These are phyloP conservation scores for Podotricha telesiphe DNA, from an alignment of 2,888 invertebrate genomes.

Conservation along the genomic window DNA sequence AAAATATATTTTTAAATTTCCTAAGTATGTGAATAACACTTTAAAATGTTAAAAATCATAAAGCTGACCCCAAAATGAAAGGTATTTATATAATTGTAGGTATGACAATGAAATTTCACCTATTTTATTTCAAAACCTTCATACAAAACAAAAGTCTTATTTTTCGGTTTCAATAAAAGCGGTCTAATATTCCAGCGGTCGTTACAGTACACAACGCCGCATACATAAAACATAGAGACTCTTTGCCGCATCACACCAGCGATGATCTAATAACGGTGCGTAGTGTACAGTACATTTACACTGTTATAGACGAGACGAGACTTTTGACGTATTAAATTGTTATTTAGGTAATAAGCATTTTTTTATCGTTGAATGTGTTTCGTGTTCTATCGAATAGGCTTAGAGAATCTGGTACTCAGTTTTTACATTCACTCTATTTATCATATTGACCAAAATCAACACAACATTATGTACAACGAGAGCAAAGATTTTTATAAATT, in stretches of 20 bases:
- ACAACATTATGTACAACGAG: no score
- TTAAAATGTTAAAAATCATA: no score
- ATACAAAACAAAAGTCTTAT: conserved; percentile 40
- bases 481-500: no score
- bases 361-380: no score
- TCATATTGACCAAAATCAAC: no score
- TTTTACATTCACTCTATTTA: no score
- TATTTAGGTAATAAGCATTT: neutral
- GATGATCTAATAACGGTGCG: conserved; percentile 78
- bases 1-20: no score
- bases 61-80: no score
- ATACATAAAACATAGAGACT: conserved; percentile 74
- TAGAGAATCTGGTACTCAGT: no score
- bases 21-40: no score
- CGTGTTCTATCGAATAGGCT: no score
- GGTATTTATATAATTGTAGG: no score
- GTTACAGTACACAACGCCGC: conserved; percentile 52
- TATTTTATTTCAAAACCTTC: conserved; percentile 34
- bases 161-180: conserved; percentile 43
- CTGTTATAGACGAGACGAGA: conserved; percentile 46
- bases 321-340: neutral
- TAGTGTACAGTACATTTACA: conserved; percentile 52
- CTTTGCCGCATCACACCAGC: conserved; percentile 68
- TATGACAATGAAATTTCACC: conserved; percentile 14
- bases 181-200: conserved; percentile 44